Conservation (phyloP, 2,888 invertebrate species). For the Papilio protenor region DNA sequence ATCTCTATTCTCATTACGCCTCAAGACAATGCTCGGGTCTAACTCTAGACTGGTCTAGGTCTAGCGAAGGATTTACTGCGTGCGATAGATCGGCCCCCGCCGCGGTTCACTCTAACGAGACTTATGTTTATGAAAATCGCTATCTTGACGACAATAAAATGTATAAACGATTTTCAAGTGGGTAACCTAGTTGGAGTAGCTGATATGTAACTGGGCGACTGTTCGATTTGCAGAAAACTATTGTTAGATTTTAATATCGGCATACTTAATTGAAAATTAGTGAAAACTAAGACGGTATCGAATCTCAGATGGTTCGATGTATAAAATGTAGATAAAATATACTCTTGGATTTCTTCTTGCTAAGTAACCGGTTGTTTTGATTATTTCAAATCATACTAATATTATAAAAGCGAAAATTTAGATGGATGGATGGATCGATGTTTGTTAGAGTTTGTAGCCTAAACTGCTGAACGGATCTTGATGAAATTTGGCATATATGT, state of each 20-base stretch:
- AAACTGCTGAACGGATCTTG: too few relatives aligned
- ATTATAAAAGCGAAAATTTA: too few relatives aligned
- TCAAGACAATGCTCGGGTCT: conserved; percentile 48
- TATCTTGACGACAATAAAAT: conserved; percentile 23
- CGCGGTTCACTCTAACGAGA: conserved; percentile 39
- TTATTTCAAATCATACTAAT: neutral
- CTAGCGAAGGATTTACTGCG: conserved; percentile 51
- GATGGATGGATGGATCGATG: too few relatives aligned
- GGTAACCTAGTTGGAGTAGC: neutral
- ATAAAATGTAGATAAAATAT: too few relatives aligned
- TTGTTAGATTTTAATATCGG: neutral
- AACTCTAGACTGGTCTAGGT: neutral
- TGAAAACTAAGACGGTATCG: too few relatives aligned
- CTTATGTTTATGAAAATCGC: conserved; percentile 39
- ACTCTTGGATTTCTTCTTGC: too few relatives aligned
- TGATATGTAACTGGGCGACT: neutral
- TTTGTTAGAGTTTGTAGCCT: too few relatives aligned
- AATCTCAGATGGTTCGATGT: too few relatives aligned
- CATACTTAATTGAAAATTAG: too few relatives aligned
- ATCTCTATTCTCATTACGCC: conserved; percentile 52
- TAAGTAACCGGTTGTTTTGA: too few relatives aligned
- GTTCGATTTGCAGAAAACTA: neutral
- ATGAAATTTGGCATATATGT: too few relatives aligned
- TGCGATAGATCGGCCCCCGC: conserved; percentile 44
- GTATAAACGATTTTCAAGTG: conserved; percentile 17